These are phyloP conservation scores for Cosmia pyralina DNA, from an alignment of 2,888 invertebrate species.

Conservation along the genomic window DNA sequence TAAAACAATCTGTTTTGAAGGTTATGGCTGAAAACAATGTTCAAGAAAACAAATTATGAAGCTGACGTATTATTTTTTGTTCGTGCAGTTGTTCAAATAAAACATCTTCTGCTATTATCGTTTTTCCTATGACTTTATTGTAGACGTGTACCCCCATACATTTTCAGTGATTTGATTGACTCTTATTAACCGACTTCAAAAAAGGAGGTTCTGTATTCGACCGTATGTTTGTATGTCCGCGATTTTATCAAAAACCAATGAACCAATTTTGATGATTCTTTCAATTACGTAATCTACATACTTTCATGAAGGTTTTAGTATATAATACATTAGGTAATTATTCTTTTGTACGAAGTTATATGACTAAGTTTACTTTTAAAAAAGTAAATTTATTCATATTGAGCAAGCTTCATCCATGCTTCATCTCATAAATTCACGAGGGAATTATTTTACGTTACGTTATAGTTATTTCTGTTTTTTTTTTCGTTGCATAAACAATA, in stretches of 20 bases:
- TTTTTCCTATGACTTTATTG: slow-evolving; percentile 11
- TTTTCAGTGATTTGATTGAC: slow-evolving; percentile 17
- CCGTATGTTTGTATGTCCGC: too few relatives aligned
- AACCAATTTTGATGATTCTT: too few relatives aligned
- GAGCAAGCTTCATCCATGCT: neutral
- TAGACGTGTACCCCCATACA: neutral
- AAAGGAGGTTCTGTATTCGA: too few relatives aligned
- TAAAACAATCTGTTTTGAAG: slow-evolving; percentile 9
- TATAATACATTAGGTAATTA: too few relatives aligned
- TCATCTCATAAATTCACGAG: slow-evolving; percentile 4
- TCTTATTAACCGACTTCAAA: neutral
- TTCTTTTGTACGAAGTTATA: too few relatives aligned
- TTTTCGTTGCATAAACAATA: neutral
- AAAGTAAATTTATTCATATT: slow-evolving; percentile 2
- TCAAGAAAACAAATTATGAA: slow-evolving; percentile 26
- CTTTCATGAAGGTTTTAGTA: too few relatives aligned
- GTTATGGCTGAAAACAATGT: slow-evolving; percentile 23
- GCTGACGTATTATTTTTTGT: slow-evolving; percentile 24
- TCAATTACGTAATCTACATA: too few relatives aligned
- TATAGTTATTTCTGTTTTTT: neutral
- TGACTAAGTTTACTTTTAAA: neutral
- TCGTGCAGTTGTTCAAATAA: slow-evolving; percentile 58
- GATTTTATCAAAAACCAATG: too few relatives aligned
- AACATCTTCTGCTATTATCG: slow-evolving; percentile 38
- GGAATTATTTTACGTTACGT: neutral